Conservation (phyloP, 2,113 vertebrate species). For the Nycticorax nycticorax region DNA sequence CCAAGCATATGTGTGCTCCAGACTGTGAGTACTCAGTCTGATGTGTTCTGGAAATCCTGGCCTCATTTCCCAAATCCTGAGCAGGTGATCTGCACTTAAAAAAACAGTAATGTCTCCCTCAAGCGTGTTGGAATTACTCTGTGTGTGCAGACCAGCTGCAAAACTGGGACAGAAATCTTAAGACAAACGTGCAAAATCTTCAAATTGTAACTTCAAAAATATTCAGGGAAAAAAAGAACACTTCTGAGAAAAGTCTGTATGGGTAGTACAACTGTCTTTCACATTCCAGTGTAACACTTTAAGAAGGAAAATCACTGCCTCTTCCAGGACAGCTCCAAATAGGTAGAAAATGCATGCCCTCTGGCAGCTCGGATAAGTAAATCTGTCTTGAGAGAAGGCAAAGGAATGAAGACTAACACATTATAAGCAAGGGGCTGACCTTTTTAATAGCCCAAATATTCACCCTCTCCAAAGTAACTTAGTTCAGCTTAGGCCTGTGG, state of each 20-base stretch:
- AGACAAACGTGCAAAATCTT: not conserved
- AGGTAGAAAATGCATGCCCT: not conserved
- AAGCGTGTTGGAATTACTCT: not conserved
- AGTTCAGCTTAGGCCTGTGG: not conserved
- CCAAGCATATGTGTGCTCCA: not conserved
- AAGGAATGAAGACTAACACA: not conserved
- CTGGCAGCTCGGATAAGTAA: not conserved
- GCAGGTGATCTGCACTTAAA: conserved; percentile 17
- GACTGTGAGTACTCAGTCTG: not conserved
- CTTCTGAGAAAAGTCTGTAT: not conserved
- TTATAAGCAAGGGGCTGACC: not conserved
- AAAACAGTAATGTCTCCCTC: not conserved
- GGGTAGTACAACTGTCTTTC: not conserved
- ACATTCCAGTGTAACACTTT: not conserved
- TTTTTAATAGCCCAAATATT: not conserved
- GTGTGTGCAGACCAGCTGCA: not conserved
- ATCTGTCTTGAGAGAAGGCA: not conserved
- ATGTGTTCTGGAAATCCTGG: conserved; percentile 30
- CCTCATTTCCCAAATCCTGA: not conserved
- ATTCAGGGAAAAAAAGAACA: not conserved
- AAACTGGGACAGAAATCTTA: not conserved
- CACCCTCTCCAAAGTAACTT: not conserved
- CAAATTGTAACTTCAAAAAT: not conserved
- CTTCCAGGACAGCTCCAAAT: not conserved
- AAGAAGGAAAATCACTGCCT: not conserved